These are phyloP conservation scores for Bos javanicus DNA, from an alignment of 2,113 vertebrate genomes.

Conservation along the genomic window DNA sequence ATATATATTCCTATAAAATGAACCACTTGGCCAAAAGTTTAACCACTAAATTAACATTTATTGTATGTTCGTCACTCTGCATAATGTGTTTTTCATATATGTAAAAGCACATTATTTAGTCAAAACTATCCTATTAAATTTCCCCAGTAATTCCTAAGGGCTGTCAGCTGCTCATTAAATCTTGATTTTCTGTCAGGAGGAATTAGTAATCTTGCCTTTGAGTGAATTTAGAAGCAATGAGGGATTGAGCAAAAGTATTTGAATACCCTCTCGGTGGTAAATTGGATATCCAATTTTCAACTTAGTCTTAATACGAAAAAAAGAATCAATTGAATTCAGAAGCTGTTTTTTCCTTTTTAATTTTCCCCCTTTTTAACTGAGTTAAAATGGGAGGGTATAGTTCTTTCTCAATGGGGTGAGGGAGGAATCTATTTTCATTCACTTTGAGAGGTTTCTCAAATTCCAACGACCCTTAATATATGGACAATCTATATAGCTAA, in stretches of 20 bases:
- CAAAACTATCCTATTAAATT: slow-evolving; percentile 74
- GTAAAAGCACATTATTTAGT: slow-evolving; percentile 74
- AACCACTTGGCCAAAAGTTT: slow-evolving; percentile 37
- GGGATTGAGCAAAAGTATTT: slow-evolving; percentile 80
- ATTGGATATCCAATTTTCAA: slow-evolving; percentile 77
- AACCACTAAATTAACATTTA: slow-evolving; percentile 44
- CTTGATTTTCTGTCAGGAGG: slow-evolving; percentile 92
- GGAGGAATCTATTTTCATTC: slow-evolving; percentile 48
- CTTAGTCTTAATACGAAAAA: slow-evolving; percentile 70
- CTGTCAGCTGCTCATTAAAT: slow-evolving; percentile 92
- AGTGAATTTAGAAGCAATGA: slow-evolving; percentile 84
- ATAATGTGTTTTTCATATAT: slow-evolving; percentile 56
- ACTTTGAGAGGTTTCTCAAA: slow-evolving; percentile 15
- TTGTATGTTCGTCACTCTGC: slow-evolving; percentile 39
- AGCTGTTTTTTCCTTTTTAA: slow-evolving; percentile 70
- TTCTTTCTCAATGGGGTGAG: slow-evolving; percentile 35
- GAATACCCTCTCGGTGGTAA: slow-evolving; percentile 78
- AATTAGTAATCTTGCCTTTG: slow-evolving; percentile 89
- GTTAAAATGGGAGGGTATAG: slow-evolving; percentile 52
- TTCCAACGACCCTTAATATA: neutral
- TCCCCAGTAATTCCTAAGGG: slow-evolving; percentile 76
- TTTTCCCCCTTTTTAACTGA: neutral
- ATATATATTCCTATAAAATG: slow-evolving; percentile 39
- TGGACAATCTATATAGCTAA: neutral
- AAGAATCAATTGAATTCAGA: slow-evolving; percentile 75